A percentile compares a stretch with the other conserved stretches of the same genome.
phyloP scores from a whole-genome alignment of 2,888 invertebrate genomes.

The Drosophila fulvimacula region DNA sequence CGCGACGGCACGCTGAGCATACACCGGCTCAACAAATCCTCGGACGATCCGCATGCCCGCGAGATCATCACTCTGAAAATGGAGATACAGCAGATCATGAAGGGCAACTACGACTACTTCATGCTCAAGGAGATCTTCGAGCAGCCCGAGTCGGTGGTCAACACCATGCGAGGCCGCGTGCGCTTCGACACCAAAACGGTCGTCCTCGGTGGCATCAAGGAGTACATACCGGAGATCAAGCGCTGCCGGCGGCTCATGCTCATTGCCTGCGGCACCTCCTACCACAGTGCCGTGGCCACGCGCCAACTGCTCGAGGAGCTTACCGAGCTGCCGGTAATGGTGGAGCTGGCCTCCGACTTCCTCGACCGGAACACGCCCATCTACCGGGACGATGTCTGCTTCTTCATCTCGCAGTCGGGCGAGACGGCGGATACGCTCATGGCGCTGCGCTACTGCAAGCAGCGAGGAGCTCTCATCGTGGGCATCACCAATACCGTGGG shows the following conservation, averaged over 20 bases:
- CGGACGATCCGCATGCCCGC: conserved; percentile 93
- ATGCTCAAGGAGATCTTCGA: conserved; percentile 99
- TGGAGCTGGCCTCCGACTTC: conserved; percentile 99
- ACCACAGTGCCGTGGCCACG: conserved; percentile 98
- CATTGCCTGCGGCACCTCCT: conserved; percentile 99
- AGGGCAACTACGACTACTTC: conserved; percentile 98
- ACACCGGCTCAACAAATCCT: conserved; percentile 93
- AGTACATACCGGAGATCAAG: conserved; percentile 98
- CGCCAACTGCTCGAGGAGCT: conserved; percentile 97
- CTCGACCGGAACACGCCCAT: conserved; percentile 98
- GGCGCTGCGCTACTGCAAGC: conserved; percentile 98
- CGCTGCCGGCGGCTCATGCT: conserved; percentile 97
- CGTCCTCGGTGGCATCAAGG: conserved; percentile 97
- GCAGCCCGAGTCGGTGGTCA: conserved; percentile 99
- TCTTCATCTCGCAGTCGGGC: conserved; percentile 99
- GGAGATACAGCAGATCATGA: conserved; percentile 99
- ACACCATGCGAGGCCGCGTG: conserved; percentile 99
- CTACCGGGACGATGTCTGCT: conserved; percentile 99
- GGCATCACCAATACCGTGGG: conserved; percentile 99
- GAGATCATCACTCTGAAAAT: conserved; percentile 98
- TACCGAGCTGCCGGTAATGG: conserved; percentile 99
- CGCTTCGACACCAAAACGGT: conserved; percentile 95
- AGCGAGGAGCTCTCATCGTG: conserved; percentile 97
- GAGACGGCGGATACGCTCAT: conserved; percentile 98
- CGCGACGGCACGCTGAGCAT: conserved; percentile 97